phyloP scores from a whole-genome alignment of 2,888 invertebrate species.

The Scaeva pyrastri region DNA sequence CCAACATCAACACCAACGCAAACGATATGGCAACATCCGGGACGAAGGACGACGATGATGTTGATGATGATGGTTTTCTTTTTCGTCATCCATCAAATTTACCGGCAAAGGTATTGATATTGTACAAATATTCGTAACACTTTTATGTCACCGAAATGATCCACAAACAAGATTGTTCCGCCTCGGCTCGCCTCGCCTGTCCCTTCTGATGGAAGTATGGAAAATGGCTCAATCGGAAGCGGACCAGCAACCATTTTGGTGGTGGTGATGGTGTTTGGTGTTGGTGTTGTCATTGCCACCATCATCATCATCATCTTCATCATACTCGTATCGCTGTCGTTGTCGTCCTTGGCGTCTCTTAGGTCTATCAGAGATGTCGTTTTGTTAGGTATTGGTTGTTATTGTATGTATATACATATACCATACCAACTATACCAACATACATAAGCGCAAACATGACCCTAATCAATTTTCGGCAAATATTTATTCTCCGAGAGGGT shows the following conservation, averaged over 20 bases:
- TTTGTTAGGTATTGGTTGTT: not conserved
- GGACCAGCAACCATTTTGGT: not conserved
- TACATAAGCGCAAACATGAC: slow-evolving; percentile 54
- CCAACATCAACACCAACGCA: too few relatives aligned
- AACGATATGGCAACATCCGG: slow-evolving; percentile 1
- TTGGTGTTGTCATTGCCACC: slow-evolving; percentile 2
- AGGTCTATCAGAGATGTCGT: slow-evolving; percentile 18
- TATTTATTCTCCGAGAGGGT: slow-evolving; percentile 66
- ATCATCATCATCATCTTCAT: slow-evolving; percentile 7
- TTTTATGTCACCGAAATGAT: slow-evolving; percentile 66
- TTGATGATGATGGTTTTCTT: not conserved
- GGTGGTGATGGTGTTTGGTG: not conserved
- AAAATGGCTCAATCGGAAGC: slow-evolving; percentile 47
- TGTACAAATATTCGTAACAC: slow-evolving; percentile 58
- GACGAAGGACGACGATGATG: slow-evolving; percentile 2
- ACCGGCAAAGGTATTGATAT: slow-evolving; percentile 45
- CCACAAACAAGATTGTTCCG: slow-evolving; percentile 51
- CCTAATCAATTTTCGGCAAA: slow-evolving; percentile 71
- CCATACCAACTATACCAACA: too few relatives aligned
- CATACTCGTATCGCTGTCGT: not conserved
- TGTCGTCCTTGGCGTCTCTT: slow-evolving; percentile 18
- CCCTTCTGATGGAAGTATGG: not conserved
- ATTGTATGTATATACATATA: too few relatives aligned
- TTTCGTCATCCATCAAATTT: slow-evolving; percentile 45
- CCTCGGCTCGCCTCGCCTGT: not conserved